Conservation (phyloP, 1,140 invertebrate species). For the Ostrea denselamellosa region DNA sequence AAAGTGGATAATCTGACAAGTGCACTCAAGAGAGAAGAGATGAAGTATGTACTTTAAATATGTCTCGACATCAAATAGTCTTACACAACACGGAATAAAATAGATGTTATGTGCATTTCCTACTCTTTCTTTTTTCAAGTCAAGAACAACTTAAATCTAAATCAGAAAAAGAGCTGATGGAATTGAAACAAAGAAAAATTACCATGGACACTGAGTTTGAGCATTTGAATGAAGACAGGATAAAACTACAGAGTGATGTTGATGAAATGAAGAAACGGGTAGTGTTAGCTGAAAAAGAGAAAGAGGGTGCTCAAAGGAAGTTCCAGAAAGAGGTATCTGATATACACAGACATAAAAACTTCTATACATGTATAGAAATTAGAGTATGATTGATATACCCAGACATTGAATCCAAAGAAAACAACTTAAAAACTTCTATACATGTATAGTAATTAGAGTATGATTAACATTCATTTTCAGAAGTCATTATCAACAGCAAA, state of each 20-base stretch:
- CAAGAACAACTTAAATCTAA: conserved; percentile 66
- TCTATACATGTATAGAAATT: too few species aligned
- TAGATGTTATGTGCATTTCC: background rate
- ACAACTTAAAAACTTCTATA: too few species aligned
- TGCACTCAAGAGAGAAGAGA: conserved; percentile 67
- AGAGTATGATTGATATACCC: too few species aligned
- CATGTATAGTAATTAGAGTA: too few species aligned
- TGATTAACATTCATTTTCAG: too few species aligned
- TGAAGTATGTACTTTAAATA: conserved; percentile 65
- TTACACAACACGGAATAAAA: too few species aligned
- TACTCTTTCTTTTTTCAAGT: conserved; percentile 50
- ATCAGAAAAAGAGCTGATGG: conserved; percentile 65
- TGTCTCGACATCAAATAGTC: too few species aligned
- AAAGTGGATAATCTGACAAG: conserved; percentile 69
- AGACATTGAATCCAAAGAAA: too few species aligned
- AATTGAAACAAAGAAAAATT: conserved; percentile 68
- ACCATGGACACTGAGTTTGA: conserved; percentile 72
- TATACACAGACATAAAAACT: too few species aligned
- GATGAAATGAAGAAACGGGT: conserved; percentile 73
- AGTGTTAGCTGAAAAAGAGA: conserved; percentile 68
- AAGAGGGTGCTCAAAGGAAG: conserved; percentile 72
- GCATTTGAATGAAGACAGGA: conserved; percentile 69
- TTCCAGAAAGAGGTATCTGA: conserved; percentile 72
- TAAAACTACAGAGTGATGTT: conserved; percentile 67
- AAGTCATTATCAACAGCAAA: too few species aligned